Conservation (phyloP, 2,888 invertebrate species). For the Coremacera marginata region DNA sequence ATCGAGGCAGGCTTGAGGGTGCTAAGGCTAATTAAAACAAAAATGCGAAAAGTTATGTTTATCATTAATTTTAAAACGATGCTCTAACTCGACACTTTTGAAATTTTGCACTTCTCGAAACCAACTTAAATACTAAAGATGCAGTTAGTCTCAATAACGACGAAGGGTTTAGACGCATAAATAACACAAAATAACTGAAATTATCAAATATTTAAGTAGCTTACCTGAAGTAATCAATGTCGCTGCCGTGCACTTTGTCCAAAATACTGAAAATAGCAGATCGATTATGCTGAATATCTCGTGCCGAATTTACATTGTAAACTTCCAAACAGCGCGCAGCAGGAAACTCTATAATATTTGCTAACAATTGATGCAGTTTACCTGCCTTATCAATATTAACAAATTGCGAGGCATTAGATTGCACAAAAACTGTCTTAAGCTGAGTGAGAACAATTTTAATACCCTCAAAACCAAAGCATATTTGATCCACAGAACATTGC, state of each 20-base stretch:
- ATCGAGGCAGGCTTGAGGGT: too few relatives aligned
- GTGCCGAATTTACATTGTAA: conserved; percentile 50
- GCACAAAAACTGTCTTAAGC: conserved; percentile 45
- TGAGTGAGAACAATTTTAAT: conserved; percentile 73
- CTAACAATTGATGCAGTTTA: conserved; percentile 55
- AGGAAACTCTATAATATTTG: conserved; percentile 64
- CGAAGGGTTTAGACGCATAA: too few relatives aligned
- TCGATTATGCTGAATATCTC: conserved; percentile 51
- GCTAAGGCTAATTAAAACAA: too few relatives aligned
- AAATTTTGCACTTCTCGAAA: too few relatives aligned
- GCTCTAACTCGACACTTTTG: too few relatives aligned
- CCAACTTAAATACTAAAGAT: too few relatives aligned
- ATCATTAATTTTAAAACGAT: too few relatives aligned
- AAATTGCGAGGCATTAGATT: conserved; percentile 33
- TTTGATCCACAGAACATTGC: conserved; percentile 76
- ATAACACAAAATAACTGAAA: too few relatives aligned
- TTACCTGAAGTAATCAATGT: conserved; percentile 61
- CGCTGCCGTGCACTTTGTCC: conserved; percentile 58
- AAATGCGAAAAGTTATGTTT: too few relatives aligned
- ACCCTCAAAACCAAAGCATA: conserved; percentile 75
- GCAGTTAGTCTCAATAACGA: too few relatives aligned
- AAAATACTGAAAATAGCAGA: conserved; percentile 59
- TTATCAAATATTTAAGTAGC: conserved; percentile 3
- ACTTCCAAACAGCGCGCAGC: conserved; percentile 55
- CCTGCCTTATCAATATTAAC: conserved; percentile 53